These are phyloP conservation scores for Agrilus biguttatus DNA, from an alignment of 2,888 invertebrate genomes.

Conservation along the genomic window DNA sequence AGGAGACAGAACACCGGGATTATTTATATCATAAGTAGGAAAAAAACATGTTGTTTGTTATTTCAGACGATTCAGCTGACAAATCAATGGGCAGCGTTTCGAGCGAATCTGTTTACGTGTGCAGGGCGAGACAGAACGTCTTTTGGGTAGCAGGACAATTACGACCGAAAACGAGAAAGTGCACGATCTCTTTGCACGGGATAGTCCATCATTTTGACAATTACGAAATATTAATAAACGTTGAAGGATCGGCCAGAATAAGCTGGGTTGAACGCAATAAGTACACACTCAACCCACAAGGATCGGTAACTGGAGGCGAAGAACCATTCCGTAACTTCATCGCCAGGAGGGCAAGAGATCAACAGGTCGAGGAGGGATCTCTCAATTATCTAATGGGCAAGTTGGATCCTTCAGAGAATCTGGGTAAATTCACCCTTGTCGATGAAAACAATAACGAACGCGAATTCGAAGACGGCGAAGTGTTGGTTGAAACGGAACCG, in stretches of 20 bases:
- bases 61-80: constrained; percentile 9
- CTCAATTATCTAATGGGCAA: constrained; percentile 54
- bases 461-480: constrained; percentile 51
- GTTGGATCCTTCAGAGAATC: constrained; percentile 44
- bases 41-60: neutral
- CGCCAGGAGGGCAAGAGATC: constrained; percentile 19
- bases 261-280: constrained; percentile 66
- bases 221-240: constrained; percentile 64
- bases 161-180: constrained; percentile 39
- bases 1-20: neutral
- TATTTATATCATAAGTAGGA: neutral
- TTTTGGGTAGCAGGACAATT: constrained; percentile 61
- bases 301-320: constrained; percentile 48
- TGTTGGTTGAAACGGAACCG: constrained; percentile 70
- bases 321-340: constrained; percentile 23
- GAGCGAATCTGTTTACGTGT: constrained; percentile 48
- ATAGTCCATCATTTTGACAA: constrained; percentile 37
- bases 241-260: constrained; percentile 60
- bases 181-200: constrained; percentile 47
- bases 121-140: constrained; percentile 56
- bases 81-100: constrained; percentile 26
- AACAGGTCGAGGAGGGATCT: constrained; percentile 18
- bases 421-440: constrained; percentile 56
- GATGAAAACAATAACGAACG: constrained; percentile 45
- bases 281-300: constrained; percentile 48